A percentile compares a stretch with the other conserved stretches of the same genome.
These are phyloP conservation scores for Ochropleura plecta DNA, from an alignment of 2,888 invertebrate genomes.

Conservation along the genomic window DNA sequence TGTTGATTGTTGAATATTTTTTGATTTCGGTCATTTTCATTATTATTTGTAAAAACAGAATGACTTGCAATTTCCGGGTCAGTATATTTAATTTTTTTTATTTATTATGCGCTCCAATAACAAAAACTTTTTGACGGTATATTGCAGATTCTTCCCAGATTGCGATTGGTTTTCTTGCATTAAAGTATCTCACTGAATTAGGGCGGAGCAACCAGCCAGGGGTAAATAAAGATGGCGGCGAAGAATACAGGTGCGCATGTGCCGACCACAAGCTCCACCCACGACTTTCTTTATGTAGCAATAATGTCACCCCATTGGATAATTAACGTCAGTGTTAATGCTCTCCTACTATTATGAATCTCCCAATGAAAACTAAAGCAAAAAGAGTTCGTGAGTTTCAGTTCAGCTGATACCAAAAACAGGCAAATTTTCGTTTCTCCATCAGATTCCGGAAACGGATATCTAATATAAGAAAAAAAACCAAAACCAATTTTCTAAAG, in stretches of 20 bases:
- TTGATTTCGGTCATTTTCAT: too few relatives aligned
- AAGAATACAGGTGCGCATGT: conserved; percentile 46
- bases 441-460: not conserved
- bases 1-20: too few relatives aligned
- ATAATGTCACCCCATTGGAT: not conserved
- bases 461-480: not conserved
- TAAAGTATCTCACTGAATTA: too few relatives aligned
- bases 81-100: too few relatives aligned
- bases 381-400: not conserved
- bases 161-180: too few relatives aligned
- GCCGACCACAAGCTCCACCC: conserved; percentile 39
- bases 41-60: too few relatives aligned
- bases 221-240: conserved; percentile 40
- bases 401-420: not conserved
- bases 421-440: not conserved
- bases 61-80: too few relatives aligned
- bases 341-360: not conserved
- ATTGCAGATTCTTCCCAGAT: not conserved
- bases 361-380: not conserved
- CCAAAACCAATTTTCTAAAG: conserved; percentile 10
- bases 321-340: conserved; percentile 4
- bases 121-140: too few relatives aligned
- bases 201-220: conserved; percentile 1
- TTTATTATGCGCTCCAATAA: not conserved
- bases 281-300: not conserved